These are phyloP conservation scores for Oncorhynchus nerka DNA, from an alignment of 2,113 vertebrate genomes.

Conservation along the genomic window DNA sequence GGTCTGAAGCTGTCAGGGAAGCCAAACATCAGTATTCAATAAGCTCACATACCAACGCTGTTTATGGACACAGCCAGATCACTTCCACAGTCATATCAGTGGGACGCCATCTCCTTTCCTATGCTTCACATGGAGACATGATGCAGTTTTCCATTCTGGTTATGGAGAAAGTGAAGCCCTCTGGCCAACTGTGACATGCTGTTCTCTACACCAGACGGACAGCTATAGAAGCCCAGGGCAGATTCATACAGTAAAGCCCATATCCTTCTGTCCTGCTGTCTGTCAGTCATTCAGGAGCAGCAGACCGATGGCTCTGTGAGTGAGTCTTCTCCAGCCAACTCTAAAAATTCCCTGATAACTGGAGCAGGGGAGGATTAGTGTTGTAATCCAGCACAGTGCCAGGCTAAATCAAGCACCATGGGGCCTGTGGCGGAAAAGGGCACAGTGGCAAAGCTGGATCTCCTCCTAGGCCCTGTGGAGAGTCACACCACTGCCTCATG, in stretches of 20 bases:
- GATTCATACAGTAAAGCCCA: background rate
- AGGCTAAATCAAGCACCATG: slow-evolving; percentile 23
- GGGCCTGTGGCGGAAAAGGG: slow-evolving; percentile 13
- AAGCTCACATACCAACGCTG: background rate
- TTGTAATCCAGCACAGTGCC: slow-evolving; percentile 47
- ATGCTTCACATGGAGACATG: background rate
- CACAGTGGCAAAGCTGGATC: slow-evolving; percentile 25
- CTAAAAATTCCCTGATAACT: slow-evolving; percentile 42
- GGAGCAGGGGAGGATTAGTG: slow-evolving; percentile 53
- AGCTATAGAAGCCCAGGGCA: background rate
- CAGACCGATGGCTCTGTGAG: slow-evolving; percentile 10
- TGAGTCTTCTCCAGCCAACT: slow-evolving; percentile 20
- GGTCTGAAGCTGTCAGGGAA: background rate
- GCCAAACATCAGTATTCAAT: background rate
- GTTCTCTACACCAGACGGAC: background rate
- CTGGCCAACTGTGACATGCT: background rate
- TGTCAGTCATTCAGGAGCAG: slow-evolving; percentile 36
- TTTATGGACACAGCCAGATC: background rate
- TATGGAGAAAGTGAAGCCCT: background rate
- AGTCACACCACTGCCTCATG: background rate
- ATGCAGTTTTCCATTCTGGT: background rate
- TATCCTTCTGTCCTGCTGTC: slow-evolving; percentile 10
- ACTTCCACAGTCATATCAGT: background rate
- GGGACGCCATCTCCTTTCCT: background rate
- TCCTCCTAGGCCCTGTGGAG: slow-evolving; percentile 10